Evolutionary conservation across 2,888 invertebrate species (phyloP).

Genomic region (Athalia circularis): DNA sequence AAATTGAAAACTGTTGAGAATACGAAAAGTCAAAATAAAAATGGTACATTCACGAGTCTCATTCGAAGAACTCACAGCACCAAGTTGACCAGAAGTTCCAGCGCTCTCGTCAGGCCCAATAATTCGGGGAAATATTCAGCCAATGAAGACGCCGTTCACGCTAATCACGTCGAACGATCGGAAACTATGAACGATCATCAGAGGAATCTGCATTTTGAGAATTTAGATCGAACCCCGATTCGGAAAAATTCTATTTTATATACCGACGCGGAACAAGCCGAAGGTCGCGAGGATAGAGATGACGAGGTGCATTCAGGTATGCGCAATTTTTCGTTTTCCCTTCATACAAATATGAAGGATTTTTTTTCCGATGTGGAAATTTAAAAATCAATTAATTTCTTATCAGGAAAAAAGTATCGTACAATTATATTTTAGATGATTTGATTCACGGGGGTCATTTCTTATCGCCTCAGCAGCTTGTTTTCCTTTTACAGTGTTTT

Average conservation of each 20-base stretch:
- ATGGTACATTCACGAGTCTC: conserved; percentile 74
- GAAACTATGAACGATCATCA: conserved; percentile 75
- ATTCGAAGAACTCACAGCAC: conserved; percentile 85
- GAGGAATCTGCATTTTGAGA: conserved; percentile 61
- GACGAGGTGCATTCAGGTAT: conserved; percentile 84
- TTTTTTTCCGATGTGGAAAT: too few species aligned
- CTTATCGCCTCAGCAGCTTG: background rate
- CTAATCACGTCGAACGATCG: conserved; percentile 71
- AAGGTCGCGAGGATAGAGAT: conserved; percentile 79
- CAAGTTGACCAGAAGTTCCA: conserved; percentile 82
- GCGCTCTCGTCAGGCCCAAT: conserved; percentile 62
- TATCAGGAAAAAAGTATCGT: too few species aligned
- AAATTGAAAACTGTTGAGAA: background rate
- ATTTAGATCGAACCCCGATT: background rate
- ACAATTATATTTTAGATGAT: background rate
- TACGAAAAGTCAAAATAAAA: background rate
- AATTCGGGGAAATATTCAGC: conserved; percentile 30
- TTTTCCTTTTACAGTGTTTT: background rate
- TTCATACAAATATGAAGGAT: too few species aligned
- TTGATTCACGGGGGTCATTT: background rate
- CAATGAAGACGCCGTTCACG: background rate
- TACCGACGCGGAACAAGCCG: conserved; percentile 73
- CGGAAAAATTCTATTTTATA: conserved; percentile 63
- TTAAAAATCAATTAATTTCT: too few species aligned
- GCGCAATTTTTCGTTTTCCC: conserved; percentile 55